A percentile compares a stretch with the other conserved stretches of the same genome.
Conservation (phyloP, 2,113 vertebrate genomes). For the Beaufortia kweichowensis region DNA sequence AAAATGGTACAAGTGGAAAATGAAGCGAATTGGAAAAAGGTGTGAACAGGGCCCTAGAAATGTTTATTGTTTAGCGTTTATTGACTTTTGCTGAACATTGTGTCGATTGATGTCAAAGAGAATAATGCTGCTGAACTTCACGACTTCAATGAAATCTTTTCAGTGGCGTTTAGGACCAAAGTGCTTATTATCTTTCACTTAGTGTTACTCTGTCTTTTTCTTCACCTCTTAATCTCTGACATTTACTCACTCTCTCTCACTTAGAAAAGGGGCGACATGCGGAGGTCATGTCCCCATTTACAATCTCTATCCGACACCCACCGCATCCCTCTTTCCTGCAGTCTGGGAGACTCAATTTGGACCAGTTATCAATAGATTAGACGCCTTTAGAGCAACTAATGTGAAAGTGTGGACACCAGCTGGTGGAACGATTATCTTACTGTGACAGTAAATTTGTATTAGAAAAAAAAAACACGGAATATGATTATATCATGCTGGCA, state of each 20-base stretch:
- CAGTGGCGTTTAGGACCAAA: background rate
- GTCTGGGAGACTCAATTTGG: constrained; percentile 15
- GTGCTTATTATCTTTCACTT: background rate
- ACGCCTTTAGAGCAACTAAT: constrained; percentile 13
- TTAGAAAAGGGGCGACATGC: background rate
- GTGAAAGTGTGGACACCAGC: background rate
- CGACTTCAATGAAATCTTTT: background rate
- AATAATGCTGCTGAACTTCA: background rate
- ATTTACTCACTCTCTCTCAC: constrained; percentile 3
- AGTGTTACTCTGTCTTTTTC: background rate
- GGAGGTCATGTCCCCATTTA: background rate
- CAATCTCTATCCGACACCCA: background rate
- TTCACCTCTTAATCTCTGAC: background rate
- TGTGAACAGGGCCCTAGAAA: background rate
- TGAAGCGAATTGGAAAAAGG: background rate
- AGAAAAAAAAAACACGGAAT: background rate
- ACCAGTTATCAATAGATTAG: constrained; percentile 27
- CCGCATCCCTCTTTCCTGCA: background rate
- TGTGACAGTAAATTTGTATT: background rate
- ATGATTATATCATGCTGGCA: background rate
- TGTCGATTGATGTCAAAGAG: background rate
- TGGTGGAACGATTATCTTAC: background rate
- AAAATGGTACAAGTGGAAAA: constrained; percentile 32
- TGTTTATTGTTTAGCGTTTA: constrained; percentile 10
- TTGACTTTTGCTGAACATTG: background rate